Percentiles rank a stretch among this genome's conserved stretches.
phyloP scores from a whole-genome alignment of 2,888 invertebrate species.

The Norana najaformis region DNA sequence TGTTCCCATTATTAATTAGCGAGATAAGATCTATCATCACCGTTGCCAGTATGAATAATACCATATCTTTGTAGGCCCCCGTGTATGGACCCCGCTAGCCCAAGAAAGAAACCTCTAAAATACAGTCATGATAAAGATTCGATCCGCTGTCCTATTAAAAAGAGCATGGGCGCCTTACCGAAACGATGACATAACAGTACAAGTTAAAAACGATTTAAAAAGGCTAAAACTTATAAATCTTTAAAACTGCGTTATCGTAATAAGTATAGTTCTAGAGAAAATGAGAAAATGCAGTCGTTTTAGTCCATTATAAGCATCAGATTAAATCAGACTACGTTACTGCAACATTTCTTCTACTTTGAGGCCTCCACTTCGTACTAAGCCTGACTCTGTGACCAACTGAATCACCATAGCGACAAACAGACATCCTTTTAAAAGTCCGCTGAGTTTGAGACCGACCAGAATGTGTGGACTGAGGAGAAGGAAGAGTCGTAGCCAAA shows the following conservation, averaged over 20 bases:
- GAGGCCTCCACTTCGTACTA: not conserved
- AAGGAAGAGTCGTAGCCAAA: not conserved
- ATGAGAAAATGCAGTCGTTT: not conserved
- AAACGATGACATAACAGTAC: not conserved
- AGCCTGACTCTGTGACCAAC: not conserved
- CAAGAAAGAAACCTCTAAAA: not conserved
- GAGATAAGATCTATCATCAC: too few relatives aligned
- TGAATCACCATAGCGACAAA: not conserved
- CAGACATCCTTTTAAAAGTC: not conserved
- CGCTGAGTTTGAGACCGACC: not conserved
- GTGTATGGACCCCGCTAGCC: not conserved
- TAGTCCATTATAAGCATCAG: not conserved
- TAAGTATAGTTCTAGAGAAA: not conserved
- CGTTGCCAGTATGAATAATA: too few relatives aligned
- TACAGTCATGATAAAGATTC: not conserved
- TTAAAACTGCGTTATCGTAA: not conserved
- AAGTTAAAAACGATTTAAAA: not conserved
- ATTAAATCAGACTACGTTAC: not conserved
- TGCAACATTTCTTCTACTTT: not conserved
- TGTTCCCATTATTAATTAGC: too few relatives aligned
- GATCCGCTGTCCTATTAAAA: not conserved
- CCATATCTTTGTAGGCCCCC: not conserved
- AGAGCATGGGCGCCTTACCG: not conserved
- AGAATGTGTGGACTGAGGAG: not conserved
- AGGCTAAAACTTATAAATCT: not conserved